phyloP scores from a whole-genome alignment of 37 sponge, comb jelly and placozoan species.

The Oscarella lobularis region DNA sequence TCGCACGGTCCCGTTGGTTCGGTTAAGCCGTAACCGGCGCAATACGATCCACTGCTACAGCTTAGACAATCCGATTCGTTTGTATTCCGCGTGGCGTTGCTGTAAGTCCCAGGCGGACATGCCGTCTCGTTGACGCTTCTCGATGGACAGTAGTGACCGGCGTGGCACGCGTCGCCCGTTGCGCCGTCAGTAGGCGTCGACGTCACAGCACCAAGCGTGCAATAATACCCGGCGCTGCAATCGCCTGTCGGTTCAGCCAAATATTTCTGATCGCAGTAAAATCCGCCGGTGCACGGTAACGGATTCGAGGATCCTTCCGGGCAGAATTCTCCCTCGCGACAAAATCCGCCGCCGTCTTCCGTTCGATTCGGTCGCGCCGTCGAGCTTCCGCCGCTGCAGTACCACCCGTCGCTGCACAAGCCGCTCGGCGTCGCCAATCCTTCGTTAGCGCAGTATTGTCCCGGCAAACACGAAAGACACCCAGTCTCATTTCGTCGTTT shows the following conservation, averaged over 20 bases:
- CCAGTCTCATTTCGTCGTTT: not conserved
- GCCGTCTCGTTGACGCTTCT: conserved; percentile 7
- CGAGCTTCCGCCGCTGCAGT: conserved; percentile 1
- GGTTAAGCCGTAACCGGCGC: conserved; percentile 8
- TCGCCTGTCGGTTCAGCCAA: conserved; percentile 3
- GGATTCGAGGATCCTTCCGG: conserved; percentile 13
- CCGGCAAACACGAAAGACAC: not conserved
- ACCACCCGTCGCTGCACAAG: conserved; percentile 10
- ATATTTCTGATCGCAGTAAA: conserved; percentile 4
- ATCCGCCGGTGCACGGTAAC: conserved; percentile 21
- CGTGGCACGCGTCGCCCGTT: not conserved
- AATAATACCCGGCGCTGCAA: conserved; percentile 28
- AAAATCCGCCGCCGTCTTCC: not conserved
- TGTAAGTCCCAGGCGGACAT: conserved; percentile 10
- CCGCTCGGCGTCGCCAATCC: conserved; percentile 10
- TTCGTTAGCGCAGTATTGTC: not conserved
- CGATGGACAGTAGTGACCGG: conserved; percentile 15
- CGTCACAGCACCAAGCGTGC: not conserved
- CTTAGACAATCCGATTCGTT: conserved; percentile 12
- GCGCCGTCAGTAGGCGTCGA: not conserved
- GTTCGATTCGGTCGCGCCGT: not conserved
- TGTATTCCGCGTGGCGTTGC: not conserved
- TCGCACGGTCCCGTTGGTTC: conserved; percentile 12
- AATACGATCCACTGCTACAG: conserved; percentile 21
- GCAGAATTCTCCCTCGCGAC: conserved; percentile 18